Base-by-base conservation (phyloP, 2,888 invertebrate genomes). In the Chesias legatella region DNA sequence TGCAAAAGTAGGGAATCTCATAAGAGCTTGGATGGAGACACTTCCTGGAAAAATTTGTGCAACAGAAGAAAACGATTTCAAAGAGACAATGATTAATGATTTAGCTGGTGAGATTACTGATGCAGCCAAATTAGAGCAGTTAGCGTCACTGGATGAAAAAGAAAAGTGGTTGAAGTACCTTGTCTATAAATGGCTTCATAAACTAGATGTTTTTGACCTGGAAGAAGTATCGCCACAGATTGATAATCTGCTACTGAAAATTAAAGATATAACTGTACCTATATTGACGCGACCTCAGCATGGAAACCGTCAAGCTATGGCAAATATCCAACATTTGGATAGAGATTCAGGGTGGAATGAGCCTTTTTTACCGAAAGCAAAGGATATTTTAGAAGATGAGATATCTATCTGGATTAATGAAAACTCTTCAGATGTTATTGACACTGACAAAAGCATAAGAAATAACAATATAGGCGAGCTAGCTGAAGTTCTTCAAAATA, bases 381-480 rank as follows among this genome's bases (percentile, higher is more conserved):
- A 55, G 32, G 68, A 75, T 41, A 50, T 72, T 4, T 33, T 77
- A 43, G 60, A 71, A 69, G 73, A 78, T 41, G 65, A 71, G 56
- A 73, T 78, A 49, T 73, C 73, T 0, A 61, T 67, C 7, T 77
- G 76, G 74, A 58, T 77, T 51, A 67, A 74, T 45, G 63, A 76
- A 39, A 73, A 76, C 45, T 62, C 71, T 0, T 46, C 61, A 1
- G 48, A 63, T 23, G 60, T 73, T 33, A 70, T 62, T 46, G 13
- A 51, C 11, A 43, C 50, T 9, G 60, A 65, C 22, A 60, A 51
- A 48, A 40, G 29, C 3, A 35, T 28, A 3, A 59, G 58, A 36
- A 45, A 54, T 22, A 53, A 58, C 44, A 48, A 58, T 51, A 45
- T 71, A 9, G 60, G 67, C n/a, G 62, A 70, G 7, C 51, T 77